Evolutionary conservation across 2,888 invertebrate species (phyloP).

Genomic region (Sphecodes monilicornis): DNA sequence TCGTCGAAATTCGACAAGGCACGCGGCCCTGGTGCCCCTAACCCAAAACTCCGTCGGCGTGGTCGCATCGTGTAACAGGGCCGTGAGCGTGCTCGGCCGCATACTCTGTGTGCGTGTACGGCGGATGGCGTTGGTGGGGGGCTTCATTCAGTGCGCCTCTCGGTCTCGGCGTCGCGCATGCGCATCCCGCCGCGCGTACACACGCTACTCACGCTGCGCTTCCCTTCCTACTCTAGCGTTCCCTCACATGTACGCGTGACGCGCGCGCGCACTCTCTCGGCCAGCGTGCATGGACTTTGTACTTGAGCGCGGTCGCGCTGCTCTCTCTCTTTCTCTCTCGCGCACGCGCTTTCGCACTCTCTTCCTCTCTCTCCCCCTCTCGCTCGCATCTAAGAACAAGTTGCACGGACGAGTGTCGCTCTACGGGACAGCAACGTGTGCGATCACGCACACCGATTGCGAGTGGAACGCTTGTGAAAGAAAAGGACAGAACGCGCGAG

Average conservation of each 20-base stretch:
- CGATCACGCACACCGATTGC: conserved; percentile 52
- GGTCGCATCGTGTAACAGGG: conserved; percentile 73
- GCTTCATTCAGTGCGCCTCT: conserved; percentile 82
- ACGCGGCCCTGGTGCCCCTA: background rate
- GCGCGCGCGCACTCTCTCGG: conserved; percentile 40
- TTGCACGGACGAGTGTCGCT: conserved; percentile 1
- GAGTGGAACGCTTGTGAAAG: conserved; percentile 34
- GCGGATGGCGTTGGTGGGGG: conserved; percentile 72
- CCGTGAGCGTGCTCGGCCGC: conserved; percentile 47
- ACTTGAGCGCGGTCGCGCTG: conserved; percentile 32
- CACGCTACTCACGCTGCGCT: conserved; percentile 82
- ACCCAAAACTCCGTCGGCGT: background rate
- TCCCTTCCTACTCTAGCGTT: conserved; percentile 67
- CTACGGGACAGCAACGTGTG: conserved; percentile 18
- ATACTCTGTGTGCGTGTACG: conserved; percentile 59
- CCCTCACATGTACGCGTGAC: conserved; percentile 50
- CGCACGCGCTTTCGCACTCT: too few species aligned
- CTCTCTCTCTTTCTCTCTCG: background rate
- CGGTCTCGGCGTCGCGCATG: conserved; percentile 76
- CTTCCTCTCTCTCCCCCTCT: background rate
- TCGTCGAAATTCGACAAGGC: background rate
- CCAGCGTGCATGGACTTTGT: conserved; percentile 57
- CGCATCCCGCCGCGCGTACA: conserved; percentile 80
- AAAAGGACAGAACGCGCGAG: background rate
- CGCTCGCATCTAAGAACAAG: conserved; percentile 27